phyloP scores from a whole-genome alignment of 2,888 invertebrate species.

The Mimachlamys varia region DNA sequence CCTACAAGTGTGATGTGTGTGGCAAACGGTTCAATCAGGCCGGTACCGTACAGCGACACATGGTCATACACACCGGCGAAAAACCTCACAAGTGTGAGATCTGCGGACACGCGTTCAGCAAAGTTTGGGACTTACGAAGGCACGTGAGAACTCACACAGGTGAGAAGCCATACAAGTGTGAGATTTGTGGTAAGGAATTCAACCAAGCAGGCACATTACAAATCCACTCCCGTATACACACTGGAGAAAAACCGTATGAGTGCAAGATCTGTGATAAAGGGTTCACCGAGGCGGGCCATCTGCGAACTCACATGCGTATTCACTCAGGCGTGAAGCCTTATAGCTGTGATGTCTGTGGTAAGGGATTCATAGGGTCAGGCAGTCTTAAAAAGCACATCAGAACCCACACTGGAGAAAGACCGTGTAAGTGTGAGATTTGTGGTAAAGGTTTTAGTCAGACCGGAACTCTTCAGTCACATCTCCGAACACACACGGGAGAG shows the following conservation, averaged over 20 bases:
- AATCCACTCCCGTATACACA: neutral
- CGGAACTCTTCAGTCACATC: neutral
- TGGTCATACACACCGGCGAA: neutral
- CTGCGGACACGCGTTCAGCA: neutral
- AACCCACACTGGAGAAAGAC: neutral
- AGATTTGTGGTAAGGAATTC: neutral
- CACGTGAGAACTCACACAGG: neutral
- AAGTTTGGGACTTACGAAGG: neutral
- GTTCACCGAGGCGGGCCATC: constrained; percentile 52
- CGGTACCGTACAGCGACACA: neutral
- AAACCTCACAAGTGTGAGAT: neutral
- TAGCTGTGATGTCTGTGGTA: constrained; percentile 45
- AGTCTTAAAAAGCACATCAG: neutral
- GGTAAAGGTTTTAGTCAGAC: neutral
- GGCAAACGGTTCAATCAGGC: neutral
- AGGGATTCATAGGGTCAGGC: constrained; percentile 46
- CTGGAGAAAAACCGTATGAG: neutral
- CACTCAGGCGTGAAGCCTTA: constrained; percentile 55
- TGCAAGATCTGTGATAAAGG: constrained; percentile 51
- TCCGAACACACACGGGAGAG: neutral
- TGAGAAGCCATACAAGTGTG: neutral
- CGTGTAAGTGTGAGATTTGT: neutral
- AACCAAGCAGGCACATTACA: neutral
- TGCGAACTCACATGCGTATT: constrained; percentile 52
- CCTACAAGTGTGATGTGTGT: constrained; percentile 50